Percentiles rank a stretch among this genome's conserved stretches.
These are phyloP conservation scores for Zaprionus kolodkinae DNA, from an alignment of 1,140 invertebrate genomes.

Conservation along the genomic window DNA sequence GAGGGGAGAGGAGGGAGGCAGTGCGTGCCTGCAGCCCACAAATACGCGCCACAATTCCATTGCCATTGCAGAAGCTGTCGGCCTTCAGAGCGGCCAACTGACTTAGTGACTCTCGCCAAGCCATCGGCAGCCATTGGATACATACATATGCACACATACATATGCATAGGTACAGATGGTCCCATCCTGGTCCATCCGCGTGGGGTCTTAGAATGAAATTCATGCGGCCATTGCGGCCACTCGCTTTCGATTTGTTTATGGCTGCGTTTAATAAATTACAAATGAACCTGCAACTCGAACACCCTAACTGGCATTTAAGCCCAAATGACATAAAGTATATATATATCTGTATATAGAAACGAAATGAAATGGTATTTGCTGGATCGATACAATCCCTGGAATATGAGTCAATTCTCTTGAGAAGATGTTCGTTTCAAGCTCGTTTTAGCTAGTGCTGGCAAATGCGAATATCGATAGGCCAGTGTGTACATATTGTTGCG, in stretches of 20 bases:
- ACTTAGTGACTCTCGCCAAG: constrained; percentile 65
- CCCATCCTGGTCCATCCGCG: neutral
- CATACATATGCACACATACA: neutral
- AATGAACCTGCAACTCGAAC: constrained; percentile 61
- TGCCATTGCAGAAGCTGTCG: constrained; percentile 43
- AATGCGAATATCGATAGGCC: neutral
- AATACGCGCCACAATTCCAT: constrained; percentile 74
- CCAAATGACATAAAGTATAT: constrained; percentile 27
- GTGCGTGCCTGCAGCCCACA: constrained; percentile 74
- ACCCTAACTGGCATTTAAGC: constrained; percentile 7
- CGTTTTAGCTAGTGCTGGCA: neutral
- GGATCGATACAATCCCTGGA: neutral
- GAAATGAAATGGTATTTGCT: constrained; percentile 1
- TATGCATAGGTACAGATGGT: neutral
- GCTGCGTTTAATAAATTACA: constrained; percentile 75
- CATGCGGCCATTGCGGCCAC: constrained; percentile 63
- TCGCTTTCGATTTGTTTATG: constrained; percentile 79
- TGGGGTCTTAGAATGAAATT: constrained; percentile 69
- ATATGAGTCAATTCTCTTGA: neutral
- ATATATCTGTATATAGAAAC: no score
- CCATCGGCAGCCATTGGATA: constrained; percentile 5
- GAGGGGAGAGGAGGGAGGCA: neutral
- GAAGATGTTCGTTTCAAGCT: neutral
- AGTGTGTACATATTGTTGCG: neutral
- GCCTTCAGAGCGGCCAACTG: constrained; percentile 30